These are phyloP conservation scores for Lithophane leautieri DNA, from an alignment of 2,888 invertebrate genomes.

Conservation along the genomic window DNA sequence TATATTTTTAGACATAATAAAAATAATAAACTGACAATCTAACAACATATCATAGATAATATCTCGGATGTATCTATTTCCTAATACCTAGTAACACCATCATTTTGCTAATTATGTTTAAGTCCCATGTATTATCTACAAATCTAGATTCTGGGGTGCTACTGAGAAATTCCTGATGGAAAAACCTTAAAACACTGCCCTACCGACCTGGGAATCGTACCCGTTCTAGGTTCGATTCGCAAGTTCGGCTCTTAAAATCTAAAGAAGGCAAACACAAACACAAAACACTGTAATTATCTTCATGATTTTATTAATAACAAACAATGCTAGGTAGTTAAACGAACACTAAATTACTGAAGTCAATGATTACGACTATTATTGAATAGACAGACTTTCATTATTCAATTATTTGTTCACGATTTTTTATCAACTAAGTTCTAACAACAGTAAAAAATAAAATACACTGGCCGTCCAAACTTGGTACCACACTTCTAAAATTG, in stretches of 20 bases:
- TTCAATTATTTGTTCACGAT: slow-evolving; percentile 2
- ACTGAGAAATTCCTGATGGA: background rate
- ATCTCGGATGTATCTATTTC: background rate
- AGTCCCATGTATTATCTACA: too few relatives aligned
- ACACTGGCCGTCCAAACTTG: too few relatives aligned
- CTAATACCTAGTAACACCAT: background rate
- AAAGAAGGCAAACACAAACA: background rate
- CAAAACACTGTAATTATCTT: background rate
- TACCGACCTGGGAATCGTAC: too few relatives aligned
- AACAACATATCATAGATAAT: background rate
- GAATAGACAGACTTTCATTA: background rate
- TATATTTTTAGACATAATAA: background rate
- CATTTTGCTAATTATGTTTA: background rate
- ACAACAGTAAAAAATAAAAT: background rate
- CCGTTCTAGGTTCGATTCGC: too few relatives aligned
- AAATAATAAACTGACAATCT: background rate
- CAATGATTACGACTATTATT: background rate
- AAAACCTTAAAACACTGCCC: background rate
- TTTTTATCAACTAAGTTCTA: slow-evolving; percentile 5
- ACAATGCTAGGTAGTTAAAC: background rate
- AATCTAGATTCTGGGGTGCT: background rate
- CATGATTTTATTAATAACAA: slow-evolving; percentile 17
- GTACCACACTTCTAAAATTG: too few relatives aligned
- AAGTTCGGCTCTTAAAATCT: background rate
- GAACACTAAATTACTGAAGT: background rate